These are phyloP conservation scores for Larimichthys polyactis DNA, from an alignment of 2,113 vertebrate genomes.

Conservation along the genomic window DNA sequence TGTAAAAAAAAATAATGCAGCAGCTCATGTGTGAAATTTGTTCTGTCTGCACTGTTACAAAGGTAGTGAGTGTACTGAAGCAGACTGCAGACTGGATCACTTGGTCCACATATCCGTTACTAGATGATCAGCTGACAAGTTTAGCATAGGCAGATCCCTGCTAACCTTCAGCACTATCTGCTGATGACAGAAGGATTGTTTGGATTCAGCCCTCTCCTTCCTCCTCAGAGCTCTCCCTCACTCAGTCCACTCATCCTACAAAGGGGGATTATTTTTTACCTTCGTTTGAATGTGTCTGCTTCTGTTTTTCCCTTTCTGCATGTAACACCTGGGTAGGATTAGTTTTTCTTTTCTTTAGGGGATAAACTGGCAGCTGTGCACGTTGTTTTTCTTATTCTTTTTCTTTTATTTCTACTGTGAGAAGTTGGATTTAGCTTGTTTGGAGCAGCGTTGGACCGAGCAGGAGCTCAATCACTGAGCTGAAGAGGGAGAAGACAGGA, in stretches of 20 bases:
- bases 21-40: too few relatives aligned
- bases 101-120: slow-evolving; percentile 70
- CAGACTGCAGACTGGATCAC: slow-evolving; percentile 26
- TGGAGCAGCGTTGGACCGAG: slow-evolving; percentile 38
- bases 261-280: slow-evolving; percentile 39
- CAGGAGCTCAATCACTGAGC: slow-evolving; percentile 54
- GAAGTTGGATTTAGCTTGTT: slow-evolving; percentile 53
- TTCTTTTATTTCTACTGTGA: slow-evolving; percentile 19
- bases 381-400: slow-evolving; percentile 14
- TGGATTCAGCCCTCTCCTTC: slow-evolving; percentile 73
- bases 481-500: slow-evolving; percentile 55
- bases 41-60: not conserved
- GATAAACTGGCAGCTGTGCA: not conserved
- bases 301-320: slow-evolving; percentile 25
- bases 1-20: not conserved
- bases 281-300: slow-evolving; percentile 58
- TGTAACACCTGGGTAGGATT: slow-evolving; percentile 41
- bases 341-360: not conserved
- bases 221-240: slow-evolving; percentile 63
- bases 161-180: slow-evolving; percentile 89
- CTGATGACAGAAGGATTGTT: slow-evolving; percentile 88
- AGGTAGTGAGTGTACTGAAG: not conserved
- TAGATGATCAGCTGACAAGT: slow-evolving; percentile 87
- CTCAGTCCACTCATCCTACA: slow-evolving; percentile 51
- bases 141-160: slow-evolving; percentile 86